Conservation (phyloP, 37 sponge, comb jelly and placozoan species). For the Dysidea cf. avara region DNA sequence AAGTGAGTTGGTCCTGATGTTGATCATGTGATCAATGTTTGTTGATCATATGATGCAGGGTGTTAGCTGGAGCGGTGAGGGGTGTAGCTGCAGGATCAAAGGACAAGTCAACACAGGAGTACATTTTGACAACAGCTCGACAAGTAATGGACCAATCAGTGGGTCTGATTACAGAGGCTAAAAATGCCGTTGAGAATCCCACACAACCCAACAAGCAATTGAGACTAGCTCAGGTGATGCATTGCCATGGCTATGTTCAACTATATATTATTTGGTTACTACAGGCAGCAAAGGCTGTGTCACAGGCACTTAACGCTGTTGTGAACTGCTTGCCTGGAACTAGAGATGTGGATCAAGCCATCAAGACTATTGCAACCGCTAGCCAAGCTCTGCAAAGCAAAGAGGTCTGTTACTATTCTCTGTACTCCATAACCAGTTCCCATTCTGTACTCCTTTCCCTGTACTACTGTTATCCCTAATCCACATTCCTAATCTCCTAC, state of each 20-base stretch:
- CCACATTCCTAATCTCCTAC: background rate
- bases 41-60: background rate
- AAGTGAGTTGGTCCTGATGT: conserved; percentile 13
- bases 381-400: conserved; percentile 63
- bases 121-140: conserved; percentile 74
- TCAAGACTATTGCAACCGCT: conserved; percentile 91
- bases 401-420: conserved; percentile 17
- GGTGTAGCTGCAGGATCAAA: conserved; percentile 91
- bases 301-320: conserved; percentile 89
- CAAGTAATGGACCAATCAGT: conserved; percentile 86
- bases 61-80: conserved; percentile 75
- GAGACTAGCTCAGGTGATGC: conserved; percentile 51
- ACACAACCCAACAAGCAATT: conserved; percentile 78
- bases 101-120: conserved; percentile 79
- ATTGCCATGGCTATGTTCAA: background rate
- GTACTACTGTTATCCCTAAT: background rate
- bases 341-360: conserved; percentile 96
- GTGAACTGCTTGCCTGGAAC: conserved; percentile 96
- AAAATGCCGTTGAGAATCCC: conserved; percentile 73
- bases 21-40: background rate
- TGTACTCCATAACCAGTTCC: background rate
- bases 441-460: background rate
- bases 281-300: conserved; percentile 95
- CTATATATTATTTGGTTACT: background rate
- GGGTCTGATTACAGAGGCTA: conserved; percentile 72